Conservation (phyloP, 2,888 invertebrate genomes). For the Acanthosoma haemorrhoidale region DNA sequence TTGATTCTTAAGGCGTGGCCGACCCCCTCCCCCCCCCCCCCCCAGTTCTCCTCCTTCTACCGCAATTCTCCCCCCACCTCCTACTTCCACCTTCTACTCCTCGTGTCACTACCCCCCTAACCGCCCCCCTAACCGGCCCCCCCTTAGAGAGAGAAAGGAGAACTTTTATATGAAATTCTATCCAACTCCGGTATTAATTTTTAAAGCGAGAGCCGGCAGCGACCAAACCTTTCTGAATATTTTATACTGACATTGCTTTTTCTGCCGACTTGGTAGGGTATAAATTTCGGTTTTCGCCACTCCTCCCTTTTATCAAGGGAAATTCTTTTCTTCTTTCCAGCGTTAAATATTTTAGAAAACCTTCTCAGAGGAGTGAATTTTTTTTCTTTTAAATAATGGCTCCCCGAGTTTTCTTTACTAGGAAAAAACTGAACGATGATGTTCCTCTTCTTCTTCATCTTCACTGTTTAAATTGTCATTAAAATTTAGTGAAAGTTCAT, state of each 20-base stretch:
- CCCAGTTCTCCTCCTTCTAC: constrained; percentile 26
- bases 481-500: neutral
- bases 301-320: constrained; percentile 23
- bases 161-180: constrained; percentile 38
- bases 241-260: constrained; percentile 31
- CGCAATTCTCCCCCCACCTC: constrained; percentile 29
- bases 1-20: constrained; percentile 39
- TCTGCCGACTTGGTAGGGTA: constrained; percentile 21
- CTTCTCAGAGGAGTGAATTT: constrained; percentile 22
- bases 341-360: constrained; percentile 28
- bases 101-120: constrained; percentile 28
- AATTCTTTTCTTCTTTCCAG: constrained; percentile 29
- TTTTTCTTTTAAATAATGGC: constrained; percentile 17
- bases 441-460: neutral
- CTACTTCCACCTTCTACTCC: constrained; percentile 20
- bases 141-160: constrained; percentile 20
- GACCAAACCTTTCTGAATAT: constrained; percentile 25
- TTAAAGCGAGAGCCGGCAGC: constrained; percentile 27
- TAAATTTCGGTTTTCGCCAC: constrained; percentile 27
- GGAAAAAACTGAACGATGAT: constrained; percentile 7
- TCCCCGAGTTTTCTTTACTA: constrained; percentile 13
- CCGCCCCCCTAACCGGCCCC: constrained; percentile 7
- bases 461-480: constrained; percentile 7
- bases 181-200: constrained; percentile 35
- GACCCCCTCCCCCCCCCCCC: constrained; percentile 19